Evolutionary conservation across 2,888 invertebrate genomes (phyloP), one percentile per base, ranked within the genome.

Genomic region (Melipona bicolor): DNA sequence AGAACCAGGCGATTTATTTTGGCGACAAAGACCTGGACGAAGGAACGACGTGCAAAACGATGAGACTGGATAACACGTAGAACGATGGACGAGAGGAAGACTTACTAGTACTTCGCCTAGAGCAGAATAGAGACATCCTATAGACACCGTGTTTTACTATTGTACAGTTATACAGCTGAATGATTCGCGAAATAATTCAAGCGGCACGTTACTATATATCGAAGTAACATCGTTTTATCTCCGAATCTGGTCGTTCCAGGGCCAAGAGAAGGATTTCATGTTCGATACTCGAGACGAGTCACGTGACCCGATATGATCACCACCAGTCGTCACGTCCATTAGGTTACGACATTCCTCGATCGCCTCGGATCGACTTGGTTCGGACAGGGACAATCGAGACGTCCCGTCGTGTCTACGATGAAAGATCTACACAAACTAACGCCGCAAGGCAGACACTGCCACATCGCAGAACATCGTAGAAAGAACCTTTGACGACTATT

Each of bases 371-470:
- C 56, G 43, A 43, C 32, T n/a, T 11, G 36, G n/a, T 9, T 17
- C 17, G 50, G 49, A 24, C 59, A 21, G 62, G 27, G 62, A 21
- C 19, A 32, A 19, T 36, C 27, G 64, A 32, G 4, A 13, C 13
- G 27, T 36, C 64, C 64, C 64, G 5, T n/a, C 43, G 61, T 62
- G 50, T 54, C 36, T 27, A 43, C 81, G 71, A 81, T 69, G 72
- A 61, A 69, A 75, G 62, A 77, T 77, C 76, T 56, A 73, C 73
- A 79, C 32, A 32, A 76, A 79, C 85, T 91, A 71, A 93, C 91
- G 92, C 93, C 93, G 91, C 90, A 91, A 92, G 93, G 94, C 92
- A 91, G 93, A 92, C 94, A 94, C 94, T 94, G 94, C 94, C 94
- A 94, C 90, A 92, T 90, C 90, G 90, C 91, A 90, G 91, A 90